These are phyloP conservation scores for Chaetops frenatus DNA, from an alignment of 2,113 vertebrate species.

Conservation along the genomic window DNA sequence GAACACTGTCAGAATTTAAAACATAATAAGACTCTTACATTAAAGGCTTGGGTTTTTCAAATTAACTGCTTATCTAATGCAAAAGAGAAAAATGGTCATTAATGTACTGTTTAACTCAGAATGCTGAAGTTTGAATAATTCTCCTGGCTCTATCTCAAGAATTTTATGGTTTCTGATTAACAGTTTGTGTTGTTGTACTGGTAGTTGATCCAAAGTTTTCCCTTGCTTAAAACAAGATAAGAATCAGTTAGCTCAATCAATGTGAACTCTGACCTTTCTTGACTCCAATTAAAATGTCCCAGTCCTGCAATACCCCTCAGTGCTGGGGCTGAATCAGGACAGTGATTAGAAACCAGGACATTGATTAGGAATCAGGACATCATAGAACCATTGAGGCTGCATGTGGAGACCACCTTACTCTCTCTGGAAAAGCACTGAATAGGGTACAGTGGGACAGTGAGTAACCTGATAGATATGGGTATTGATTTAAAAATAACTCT, in stretches of 20 bases:
- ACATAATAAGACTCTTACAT: not conserved
- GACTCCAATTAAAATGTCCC: not conserved
- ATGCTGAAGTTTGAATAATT: not conserved
- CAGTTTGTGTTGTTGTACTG: not conserved
- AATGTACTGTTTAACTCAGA: not conserved
- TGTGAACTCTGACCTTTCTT: not conserved
- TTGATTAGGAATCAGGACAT: not conserved
- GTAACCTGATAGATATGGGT: not conserved
- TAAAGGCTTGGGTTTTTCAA: not conserved
- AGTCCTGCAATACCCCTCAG: not conserved
- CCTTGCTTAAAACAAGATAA: not conserved
- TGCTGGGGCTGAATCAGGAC: not conserved
- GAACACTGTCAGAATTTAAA: not conserved
- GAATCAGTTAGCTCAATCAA: not conserved
- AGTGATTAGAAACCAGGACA: not conserved
- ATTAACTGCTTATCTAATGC: not conserved
- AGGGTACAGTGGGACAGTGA: not conserved
- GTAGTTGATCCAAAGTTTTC: not conserved
- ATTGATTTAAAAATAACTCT: not conserved
- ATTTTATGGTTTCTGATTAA: not conserved
- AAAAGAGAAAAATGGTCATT: not conserved
- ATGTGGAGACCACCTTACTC: not conserved
- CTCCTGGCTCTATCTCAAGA: not conserved
- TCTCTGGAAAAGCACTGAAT: not conserved
- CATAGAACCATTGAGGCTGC: rapidly evolving